Percentiles rank a stretch among this genome's conserved stretches.
Evolutionary conservation across 2,113 vertebrate genomes (phyloP).

Genomic region (Gymnogyps californianus): DNA sequence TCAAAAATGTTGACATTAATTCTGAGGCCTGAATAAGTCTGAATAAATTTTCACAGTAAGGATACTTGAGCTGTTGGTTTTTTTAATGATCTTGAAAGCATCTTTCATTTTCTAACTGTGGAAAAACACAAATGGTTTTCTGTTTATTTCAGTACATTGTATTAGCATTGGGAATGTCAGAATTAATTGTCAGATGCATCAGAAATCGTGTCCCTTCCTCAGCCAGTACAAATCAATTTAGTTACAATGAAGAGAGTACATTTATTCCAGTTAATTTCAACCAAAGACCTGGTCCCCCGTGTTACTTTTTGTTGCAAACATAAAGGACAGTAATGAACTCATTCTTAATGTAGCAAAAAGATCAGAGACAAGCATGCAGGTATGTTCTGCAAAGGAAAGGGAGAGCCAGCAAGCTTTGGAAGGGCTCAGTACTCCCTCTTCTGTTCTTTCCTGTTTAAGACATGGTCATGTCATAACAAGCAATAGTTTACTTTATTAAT

Average conservation of each 20-base stretch:
- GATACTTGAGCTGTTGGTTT: background rate
- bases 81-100: background rate
- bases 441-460: conserved; percentile 53
- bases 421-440: conserved; percentile 56
- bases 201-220: background rate
- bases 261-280: background rate
- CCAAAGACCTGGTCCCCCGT: accelerated
- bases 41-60: background rate
- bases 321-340: background rate
- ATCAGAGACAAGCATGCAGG: background rate
- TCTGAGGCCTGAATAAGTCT: background rate
- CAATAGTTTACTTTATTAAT: background rate
- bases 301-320: background rate
- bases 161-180: background rate
- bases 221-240: background rate
- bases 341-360: background rate
- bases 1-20: background rate
- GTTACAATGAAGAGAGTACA: background rate
- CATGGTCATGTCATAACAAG: background rate
- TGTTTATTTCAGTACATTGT: background rate
- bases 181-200: background rate
- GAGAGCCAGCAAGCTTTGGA: background rate
- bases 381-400: background rate
- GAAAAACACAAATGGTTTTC: background rate
- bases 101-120: background rate